A percentile compares a stretch with the other conserved stretches of the same genome.
phyloP scores from a whole-genome alignment of 1,140 invertebrate species.

The Pseudoatta argentina region DNA sequence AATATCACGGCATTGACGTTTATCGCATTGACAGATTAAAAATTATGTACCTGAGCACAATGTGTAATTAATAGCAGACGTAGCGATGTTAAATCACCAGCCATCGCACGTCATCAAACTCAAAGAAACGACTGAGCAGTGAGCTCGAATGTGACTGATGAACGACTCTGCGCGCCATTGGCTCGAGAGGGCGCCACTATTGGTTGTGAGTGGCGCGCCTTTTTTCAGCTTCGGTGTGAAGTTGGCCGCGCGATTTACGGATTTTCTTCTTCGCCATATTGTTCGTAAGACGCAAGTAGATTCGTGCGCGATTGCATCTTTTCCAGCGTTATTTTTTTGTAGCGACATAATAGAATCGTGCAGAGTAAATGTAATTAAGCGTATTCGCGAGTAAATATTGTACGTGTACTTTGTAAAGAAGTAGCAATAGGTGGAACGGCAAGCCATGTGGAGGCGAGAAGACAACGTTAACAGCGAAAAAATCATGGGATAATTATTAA shows the following conservation, averaged over 20 bases:
- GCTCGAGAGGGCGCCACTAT: conserved; percentile 14
- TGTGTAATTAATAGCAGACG: background rate
- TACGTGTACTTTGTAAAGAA: background rate
- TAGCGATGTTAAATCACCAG: conserved; percentile 5
- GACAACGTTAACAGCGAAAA: no score
- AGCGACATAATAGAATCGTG: background rate
- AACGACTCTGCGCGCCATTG: background rate
- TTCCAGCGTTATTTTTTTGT: background rate
- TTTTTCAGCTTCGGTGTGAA: background rate
- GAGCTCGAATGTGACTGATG: background rate
- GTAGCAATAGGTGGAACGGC: no score
- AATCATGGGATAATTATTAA: no score
- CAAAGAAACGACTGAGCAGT: conserved; percentile 54
- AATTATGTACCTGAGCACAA: conserved; percentile 37
- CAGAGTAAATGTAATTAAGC: background rate
- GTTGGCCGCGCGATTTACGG: background rate
- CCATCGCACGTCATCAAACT: conserved; percentile 61
- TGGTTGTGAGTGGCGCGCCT: background rate
- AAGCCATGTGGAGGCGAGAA: no score
- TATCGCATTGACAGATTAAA: background rate
- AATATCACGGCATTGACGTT: background rate
- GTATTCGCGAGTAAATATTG: background rate
- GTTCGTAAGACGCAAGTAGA: background rate
- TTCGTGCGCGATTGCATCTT: background rate
- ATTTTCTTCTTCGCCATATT: background rate